Evolutionary conservation across 2,797 vertebrate species (phyloP), one percentile per base, ranked within the genome.

Genomic region (Cuniculus paca): DNA sequence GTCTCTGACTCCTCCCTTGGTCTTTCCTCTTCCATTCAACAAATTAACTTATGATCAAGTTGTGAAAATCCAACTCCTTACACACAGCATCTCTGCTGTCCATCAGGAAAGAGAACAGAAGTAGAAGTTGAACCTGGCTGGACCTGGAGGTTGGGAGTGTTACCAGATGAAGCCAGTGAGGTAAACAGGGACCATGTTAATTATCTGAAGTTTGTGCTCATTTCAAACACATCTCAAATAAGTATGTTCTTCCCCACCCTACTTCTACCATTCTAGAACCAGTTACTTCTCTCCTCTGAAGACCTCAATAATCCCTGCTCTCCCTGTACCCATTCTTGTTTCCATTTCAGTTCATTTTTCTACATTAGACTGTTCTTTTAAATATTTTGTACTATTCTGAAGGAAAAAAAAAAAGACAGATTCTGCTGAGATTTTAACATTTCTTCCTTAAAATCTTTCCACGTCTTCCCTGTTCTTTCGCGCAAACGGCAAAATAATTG

Each of bases 301-400:
- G 86, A 36, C 60, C 56, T 63, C 90, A 84, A 28, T 48, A 79
- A 56, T 84, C 34, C 78, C 24, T 84, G 61, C 82, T 95, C 45
- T 83, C 87, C 54, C 22, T 88, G 52, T 45, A 89, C 84, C 26
- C 7, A 52, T 60, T 81, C 34, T 86, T 93, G 6, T 17, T 78
- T 90, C 22, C n/a, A 45, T 92, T 95, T 86, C 60, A 90, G 48
- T 79, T 77, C 58, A 92, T 70, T 83, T 70, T 78, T 95, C 45
- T 93, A 48, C 52, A 65, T 68, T 78, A 78, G 34, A 82, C 24
- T 65, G 11, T 75, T 93, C 20, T 87, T 93, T 90, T 50, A 84
- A 88, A 74, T 80, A 50, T 48, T 75, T 17, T 85, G 39, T 48
- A 75, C 22, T 80, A 19, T 26, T 95, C 60, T 42, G 31, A n/a